Percentiles rank a stretch among this genome's conserved stretches.
Evolutionary conservation across 2,888 invertebrate genomes (phyloP).

Genomic region (Acleris literana): DNA sequence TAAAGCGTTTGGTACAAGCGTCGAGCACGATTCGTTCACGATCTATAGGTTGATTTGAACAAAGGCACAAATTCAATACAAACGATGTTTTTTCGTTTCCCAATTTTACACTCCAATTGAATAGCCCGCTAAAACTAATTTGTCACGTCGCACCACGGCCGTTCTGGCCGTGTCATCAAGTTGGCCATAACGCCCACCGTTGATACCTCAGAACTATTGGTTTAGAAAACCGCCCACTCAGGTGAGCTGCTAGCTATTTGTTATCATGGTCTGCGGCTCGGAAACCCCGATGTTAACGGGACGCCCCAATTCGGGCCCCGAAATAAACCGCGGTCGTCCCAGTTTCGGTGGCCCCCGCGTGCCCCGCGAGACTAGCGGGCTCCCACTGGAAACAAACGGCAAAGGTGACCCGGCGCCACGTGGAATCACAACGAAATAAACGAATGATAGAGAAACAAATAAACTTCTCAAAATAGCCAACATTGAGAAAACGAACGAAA

Average conservation of each 20-base stretch:
- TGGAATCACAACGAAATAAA: constrained; percentile 30
- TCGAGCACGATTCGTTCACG: not conserved
- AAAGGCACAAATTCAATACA: constrained; percentile 7
- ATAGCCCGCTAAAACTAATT: constrained; percentile 16
- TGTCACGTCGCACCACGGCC: constrained; percentile 10
- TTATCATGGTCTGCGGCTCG: constrained; percentile 63
- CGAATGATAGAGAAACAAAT: not conserved
- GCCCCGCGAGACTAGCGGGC: constrained; percentile 44
- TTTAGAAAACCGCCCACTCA: constrained; percentile 58
- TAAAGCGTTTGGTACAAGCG: not conserved
- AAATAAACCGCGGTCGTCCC: constrained; percentile 74
- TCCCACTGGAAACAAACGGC: constrained; percentile 42
- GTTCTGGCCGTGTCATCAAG: constrained; percentile 5
- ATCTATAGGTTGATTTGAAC: constrained; percentile 1
- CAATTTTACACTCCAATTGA: constrained; percentile 22
- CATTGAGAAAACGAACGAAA: constrained; percentile 4
- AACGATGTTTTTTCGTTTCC: constrained; percentile 7
- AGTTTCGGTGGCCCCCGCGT: constrained; percentile 60
- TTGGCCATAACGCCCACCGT: constrained; percentile 17
- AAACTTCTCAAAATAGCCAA: not conserved
- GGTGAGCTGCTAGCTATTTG: constrained; percentile 66
- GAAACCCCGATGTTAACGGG: constrained; percentile 75
- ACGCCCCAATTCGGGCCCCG: constrained; percentile 74
- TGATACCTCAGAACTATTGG: constrained; percentile 48
- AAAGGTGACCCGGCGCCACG: constrained; percentile 23